Conservation (phyloP, 2,113 vertebrate species). For the Hyperopisus bebe region DNA sequence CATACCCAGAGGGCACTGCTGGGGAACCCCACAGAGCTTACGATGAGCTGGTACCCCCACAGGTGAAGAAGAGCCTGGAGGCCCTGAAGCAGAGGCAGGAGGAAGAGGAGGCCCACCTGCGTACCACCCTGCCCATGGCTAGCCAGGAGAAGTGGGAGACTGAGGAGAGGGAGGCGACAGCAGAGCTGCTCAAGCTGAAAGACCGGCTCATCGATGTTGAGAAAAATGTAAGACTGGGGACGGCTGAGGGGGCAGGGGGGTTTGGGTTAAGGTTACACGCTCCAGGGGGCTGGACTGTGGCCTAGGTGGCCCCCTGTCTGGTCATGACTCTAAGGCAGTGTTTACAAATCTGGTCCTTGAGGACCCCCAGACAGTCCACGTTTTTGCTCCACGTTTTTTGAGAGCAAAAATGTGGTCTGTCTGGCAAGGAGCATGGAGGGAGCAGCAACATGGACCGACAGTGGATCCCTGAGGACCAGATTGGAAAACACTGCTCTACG, state of each 20-base stretch:
- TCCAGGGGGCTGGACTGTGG: neutral
- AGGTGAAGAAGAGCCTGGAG: slow-evolving; percentile 67
- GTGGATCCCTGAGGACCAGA: neutral
- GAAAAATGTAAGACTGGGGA: slow-evolving; percentile 71
- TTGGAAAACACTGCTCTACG: neutral
- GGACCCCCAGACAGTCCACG: neutral
- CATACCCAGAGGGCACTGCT: neutral
- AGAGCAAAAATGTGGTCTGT: neutral
- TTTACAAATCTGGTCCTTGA: neutral
- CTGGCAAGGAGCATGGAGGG: neutral
- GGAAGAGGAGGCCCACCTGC: slow-evolving; percentile 41
- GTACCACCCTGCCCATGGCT: neutral
- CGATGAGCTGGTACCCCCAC: neutral
- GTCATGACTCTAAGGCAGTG: neutral
- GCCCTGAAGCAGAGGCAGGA: slow-evolving; percentile 54
- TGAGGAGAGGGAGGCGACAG: slow-evolving; percentile 63
- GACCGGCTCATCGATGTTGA: slow-evolving; percentile 87
- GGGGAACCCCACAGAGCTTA: neutral
- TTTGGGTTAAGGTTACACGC: neutral
- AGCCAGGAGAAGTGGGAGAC: slow-evolving; percentile 55
- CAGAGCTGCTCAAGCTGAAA: slow-evolving; percentile 80
- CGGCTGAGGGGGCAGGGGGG: neutral
- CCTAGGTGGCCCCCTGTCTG: neutral
- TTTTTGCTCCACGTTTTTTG: neutral
- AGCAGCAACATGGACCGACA: neutral